Evolutionary conservation across 1,140 invertebrate species (phyloP).

Genomic region (Leptopilina boulardi): DNA sequence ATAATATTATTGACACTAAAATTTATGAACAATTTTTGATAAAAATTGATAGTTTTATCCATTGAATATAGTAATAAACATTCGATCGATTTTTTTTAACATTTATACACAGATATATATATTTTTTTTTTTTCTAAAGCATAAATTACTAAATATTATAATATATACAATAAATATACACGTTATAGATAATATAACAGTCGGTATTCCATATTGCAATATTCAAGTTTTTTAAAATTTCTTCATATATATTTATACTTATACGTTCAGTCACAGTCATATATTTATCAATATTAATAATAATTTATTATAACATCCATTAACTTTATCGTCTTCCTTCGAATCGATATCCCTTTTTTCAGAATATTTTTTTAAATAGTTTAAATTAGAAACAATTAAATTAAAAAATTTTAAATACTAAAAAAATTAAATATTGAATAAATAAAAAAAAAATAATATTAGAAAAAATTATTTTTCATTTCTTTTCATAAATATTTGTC

Average conservation of each 20-base stretch:
- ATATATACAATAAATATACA: constrained; percentile 27
- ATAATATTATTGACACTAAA: background rate
- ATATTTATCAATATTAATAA: background rate
- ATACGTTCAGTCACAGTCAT: constrained; percentile 11
- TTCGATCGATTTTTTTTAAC: background rate
- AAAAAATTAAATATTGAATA: no score
- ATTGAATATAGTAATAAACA: background rate
- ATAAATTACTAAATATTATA: background rate
- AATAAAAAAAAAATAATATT: no score
- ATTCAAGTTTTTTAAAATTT: background rate
- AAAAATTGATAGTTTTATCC: background rate
- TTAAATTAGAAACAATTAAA: no score
- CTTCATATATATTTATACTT: background rate
- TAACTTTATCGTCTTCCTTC: background rate
- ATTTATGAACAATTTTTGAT: background rate
- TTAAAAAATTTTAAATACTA: no score
- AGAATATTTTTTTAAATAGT: background rate
- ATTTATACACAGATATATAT: background rate
- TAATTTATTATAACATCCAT: constrained; percentile 10
- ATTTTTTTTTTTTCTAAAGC: background rate
- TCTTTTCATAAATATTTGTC: no score
- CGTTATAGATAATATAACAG: constrained; percentile 12
- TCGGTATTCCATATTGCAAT: background rate
- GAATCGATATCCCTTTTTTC: background rate
- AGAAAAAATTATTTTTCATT: no score